Base-by-base conservation (phyloP, 1,140 invertebrate genomes). In the Diprion similis region DNA sequence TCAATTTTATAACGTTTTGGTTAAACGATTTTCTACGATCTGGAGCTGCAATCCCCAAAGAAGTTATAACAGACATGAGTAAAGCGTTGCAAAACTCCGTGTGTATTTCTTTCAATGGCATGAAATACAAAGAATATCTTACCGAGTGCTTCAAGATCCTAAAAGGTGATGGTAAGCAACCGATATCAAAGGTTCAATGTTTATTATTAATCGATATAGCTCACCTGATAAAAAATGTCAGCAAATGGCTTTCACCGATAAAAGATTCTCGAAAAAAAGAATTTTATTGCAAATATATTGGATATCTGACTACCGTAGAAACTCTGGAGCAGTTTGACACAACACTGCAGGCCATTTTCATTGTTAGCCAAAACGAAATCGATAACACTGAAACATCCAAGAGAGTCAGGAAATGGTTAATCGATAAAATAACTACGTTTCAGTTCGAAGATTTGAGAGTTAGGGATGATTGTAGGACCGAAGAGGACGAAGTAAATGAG, bases 201-300 rank as follows among this genome's bases (percentile, higher is more conserved):
- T n/a, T n/a, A n/a, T n/a, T n/a, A n/a, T n/a, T n/a, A n/a, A 70
- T 70, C 24, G 46, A 47, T 48, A 70, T 70, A 70, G 69, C 69
- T 11, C 69, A 46, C 11, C n/a, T n/a, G n/a, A n/a, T n/a, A n/a
- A 46, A 47, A 70, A 47, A 70, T 47, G 69, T 70, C 11, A 70
- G 46, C 45, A 47, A 70, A n/a, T 47, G 45, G 10, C 46, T 70
- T 8, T 70, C 69, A 11, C 8, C 8, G 9, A 15, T 48, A 47
- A 46, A 47, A 47, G 69, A 70, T 70, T 46, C 45, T 8, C 37
- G 46, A 70, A 70, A 70, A 24, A 70, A 70, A 70, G 37, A 46
- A 70, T 70, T 70, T 17, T 70, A 18, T 47, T 70, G 69, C n/a
- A 70, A 70, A 17, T 46, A 18, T 8, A 48, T 70, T 18, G 69